A percentile compares a stretch with the other conserved stretches of the same genome.
phyloP scores from a whole-genome alignment of 2,888 invertebrate species.

The Amphipoea oculea region DNA sequence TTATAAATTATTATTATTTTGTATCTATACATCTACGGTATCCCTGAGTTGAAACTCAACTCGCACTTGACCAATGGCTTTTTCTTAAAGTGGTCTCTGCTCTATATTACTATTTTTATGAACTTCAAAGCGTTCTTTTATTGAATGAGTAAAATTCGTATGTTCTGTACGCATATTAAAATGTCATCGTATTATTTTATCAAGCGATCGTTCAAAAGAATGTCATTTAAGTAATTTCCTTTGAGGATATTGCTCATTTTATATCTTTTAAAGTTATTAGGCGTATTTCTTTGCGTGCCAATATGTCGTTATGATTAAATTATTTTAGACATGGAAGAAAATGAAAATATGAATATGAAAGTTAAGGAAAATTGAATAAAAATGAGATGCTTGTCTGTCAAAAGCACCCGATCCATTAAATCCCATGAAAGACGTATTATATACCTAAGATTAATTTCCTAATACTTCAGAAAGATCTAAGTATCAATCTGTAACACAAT shows the following conservation, averaged over 20 bases:
- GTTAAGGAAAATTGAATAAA: constrained; percentile 19
- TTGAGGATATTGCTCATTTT: constrained; percentile 49
- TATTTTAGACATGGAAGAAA: constrained; percentile 25
- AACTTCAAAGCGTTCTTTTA: constrained; percentile 33
- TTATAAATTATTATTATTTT: not conserved
- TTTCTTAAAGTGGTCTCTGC: not conserved
- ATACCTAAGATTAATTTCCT: too few species aligned
- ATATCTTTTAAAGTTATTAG: constrained; percentile 24
- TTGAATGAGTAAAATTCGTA: constrained; percentile 10
- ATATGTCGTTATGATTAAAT: constrained; percentile 48
- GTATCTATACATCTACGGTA: not conserved
- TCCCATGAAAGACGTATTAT: not conserved
- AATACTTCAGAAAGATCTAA: not conserved
- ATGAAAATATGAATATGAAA: constrained; percentile 2
- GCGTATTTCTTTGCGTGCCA: constrained; percentile 39
- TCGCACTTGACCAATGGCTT: not conserved
- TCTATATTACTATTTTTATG: constrained; percentile 26
- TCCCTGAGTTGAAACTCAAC: not conserved
- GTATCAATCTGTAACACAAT: not conserved
- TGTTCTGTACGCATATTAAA: constrained; percentile 34
- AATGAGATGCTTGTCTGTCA: not conserved
- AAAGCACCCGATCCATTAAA: not conserved
- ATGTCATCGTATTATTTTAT: constrained; percentile 42
- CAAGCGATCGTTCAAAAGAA: constrained; percentile 27
- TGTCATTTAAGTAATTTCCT: constrained; percentile 53